Percentiles rank a stretch among this genome's conserved stretches.
Conservation (phyloP, 2,113 vertebrate genomes). For the Petroica traversi region DNA sequence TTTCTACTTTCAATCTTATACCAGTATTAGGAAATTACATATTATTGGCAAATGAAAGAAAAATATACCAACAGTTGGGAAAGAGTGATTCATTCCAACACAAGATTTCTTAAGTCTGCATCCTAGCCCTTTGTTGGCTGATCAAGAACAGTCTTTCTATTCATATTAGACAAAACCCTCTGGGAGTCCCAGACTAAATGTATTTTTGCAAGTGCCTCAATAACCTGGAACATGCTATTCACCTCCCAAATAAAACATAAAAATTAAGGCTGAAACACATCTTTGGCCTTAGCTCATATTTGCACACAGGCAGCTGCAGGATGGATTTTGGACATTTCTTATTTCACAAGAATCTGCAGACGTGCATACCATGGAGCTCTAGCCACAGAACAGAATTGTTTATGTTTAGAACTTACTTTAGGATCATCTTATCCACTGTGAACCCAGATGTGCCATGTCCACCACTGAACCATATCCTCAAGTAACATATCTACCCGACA, state of each 20-base stretch:
- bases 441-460: neutral
- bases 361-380: accelerated
- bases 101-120: neutral
- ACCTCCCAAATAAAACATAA: neutral
- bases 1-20: neutral
- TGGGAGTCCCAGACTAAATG: neutral
- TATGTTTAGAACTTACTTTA: neutral
- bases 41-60: neutral
- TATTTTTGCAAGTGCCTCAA: neutral
- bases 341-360: no score
- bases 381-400: neutral
- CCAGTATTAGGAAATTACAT: neutral
- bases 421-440: neutral
- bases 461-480: neutral
- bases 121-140: neutral
- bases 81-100: neutral
- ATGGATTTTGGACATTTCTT: neutral
- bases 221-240: neutral
- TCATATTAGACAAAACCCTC: neutral
- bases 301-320: neutral
- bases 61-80: neutral
- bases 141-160: neutral
- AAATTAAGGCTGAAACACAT: neutral
- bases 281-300: neutral
- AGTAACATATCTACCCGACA: neutral